A percentile compares a stretch with the other conserved stretches of the same genome.
These are phyloP conservation scores for Protonemura montana DNA, from an alignment of 2,888 invertebrate genomes.

Conservation along the genomic window DNA sequence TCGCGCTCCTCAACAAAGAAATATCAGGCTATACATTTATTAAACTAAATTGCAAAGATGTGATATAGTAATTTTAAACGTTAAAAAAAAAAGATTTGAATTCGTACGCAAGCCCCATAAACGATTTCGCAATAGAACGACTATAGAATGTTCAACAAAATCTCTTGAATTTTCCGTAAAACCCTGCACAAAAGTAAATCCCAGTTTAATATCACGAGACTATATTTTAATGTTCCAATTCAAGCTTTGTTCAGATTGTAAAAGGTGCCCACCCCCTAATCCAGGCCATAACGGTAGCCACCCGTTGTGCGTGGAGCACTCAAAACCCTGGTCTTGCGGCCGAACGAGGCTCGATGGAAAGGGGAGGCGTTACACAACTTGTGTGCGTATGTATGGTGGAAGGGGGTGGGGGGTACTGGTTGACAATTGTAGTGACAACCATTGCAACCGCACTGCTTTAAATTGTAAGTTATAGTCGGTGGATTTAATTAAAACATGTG, in stretches of 20 bases:
- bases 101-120: too few relatives aligned
- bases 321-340: too few relatives aligned
- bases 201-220: conserved; percentile 26
- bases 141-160: background rate
- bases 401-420: background rate
- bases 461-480: conserved; percentile 27
- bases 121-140: too few relatives aligned
- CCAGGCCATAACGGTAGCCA: too few relatives aligned
- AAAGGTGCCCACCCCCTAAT: conserved; percentile 14
- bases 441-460: conserved; percentile 3
- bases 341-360: too few relatives aligned
- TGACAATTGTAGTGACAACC: conserved; percentile 20
- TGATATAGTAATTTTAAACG: too few relatives aligned
- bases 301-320: background rate
- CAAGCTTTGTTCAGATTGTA: background rate
- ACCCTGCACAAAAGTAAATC: too few relatives aligned
- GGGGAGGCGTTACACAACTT: too few relatives aligned
- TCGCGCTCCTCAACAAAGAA: too few relatives aligned
- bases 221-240: background rate
- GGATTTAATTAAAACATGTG: conserved; percentile 15
- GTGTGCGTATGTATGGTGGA: conserved; percentile 7
- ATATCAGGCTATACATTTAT: too few relatives aligned
- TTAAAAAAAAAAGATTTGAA: too few relatives aligned
- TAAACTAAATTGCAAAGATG: too few relatives aligned
- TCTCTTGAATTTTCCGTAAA: background rate